Evolutionary conservation across 37 sponge, comb jelly and placozoan genomes (phyloP).

Genomic region (Crambe crambe): DNA sequence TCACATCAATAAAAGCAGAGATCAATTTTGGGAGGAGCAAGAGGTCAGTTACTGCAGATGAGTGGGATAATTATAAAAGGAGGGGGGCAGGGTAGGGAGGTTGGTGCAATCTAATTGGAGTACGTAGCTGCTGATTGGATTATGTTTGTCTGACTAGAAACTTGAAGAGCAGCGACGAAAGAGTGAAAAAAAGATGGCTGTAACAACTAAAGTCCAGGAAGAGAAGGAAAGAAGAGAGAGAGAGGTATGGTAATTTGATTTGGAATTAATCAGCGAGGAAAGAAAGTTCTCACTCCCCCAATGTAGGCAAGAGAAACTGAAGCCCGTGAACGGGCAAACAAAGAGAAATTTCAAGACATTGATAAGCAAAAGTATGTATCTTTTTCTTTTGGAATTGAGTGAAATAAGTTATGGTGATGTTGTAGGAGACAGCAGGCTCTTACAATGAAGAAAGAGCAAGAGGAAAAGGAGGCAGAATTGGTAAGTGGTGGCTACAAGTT

Average conservation of each 20-base stretch:
- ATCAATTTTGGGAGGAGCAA: conserved; percentile 82
- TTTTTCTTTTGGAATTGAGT: background rate
- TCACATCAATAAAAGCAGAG: conserved; percentile 67
- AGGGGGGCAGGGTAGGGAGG: too few species aligned
- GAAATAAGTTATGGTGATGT: background rate
- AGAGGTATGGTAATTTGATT: conserved; percentile 30
- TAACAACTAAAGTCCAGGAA: conserved; percentile 25
- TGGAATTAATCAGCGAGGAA: background rate
- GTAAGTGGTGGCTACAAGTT: conserved; percentile 19
- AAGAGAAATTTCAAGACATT: conserved; percentile 39
- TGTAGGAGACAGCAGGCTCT: conserved; percentile 32
- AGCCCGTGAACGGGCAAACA: conserved; percentile 40
- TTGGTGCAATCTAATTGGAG: too few species aligned
- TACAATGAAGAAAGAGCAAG: conserved; percentile 29
- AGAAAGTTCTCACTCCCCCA: background rate
- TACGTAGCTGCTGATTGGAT: background rate
- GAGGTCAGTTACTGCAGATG: too few species aligned
- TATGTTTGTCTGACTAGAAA: conserved; percentile 13
- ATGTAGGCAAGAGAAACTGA: conserved; percentile 21
- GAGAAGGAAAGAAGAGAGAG: conserved; percentile 59
- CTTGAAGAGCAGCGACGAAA: conserved; percentile 32
- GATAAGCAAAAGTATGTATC: conserved; percentile 66
- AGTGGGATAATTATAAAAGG: too few species aligned
- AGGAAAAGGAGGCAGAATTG: conserved; percentile 46
- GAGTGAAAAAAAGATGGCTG: conserved; percentile 34